Base-by-base conservation (phyloP, 2,797 vertebrate genomes). In the Hoplostethus mediterraneus region DNA sequence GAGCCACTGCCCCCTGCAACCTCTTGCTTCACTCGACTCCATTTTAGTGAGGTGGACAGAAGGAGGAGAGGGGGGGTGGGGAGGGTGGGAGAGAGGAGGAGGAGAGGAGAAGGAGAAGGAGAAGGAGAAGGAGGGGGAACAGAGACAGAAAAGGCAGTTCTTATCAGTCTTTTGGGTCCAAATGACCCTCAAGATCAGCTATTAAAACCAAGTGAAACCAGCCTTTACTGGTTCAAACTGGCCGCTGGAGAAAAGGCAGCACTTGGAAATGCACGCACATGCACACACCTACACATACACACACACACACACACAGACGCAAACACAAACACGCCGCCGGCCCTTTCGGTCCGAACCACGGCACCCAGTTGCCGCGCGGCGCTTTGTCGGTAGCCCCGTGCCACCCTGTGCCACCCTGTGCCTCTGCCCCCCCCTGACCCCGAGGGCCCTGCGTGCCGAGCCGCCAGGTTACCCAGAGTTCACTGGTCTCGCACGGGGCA, bases 391-490 rank as follows among this genome's bases (percentile, higher is more conserved):
- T n/a, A 53, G 28, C 57, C 48, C 45, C 59, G 28, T 45, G 31
- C 38, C 33, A 10, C 45, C 72, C 67, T 71, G 28, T 45, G 31
- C 38, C 33, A 10, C 45, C 72, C 67, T 71, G 62, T 57, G 55
- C 55, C 69, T 51, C 49, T 36, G 58, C 69, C 68, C 74, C 68
- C 67, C 64, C 57, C 71, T 62, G 80, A 82, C 73, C 79, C 69
- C 57, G 55, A 51, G 44, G 60, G 63, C 63, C 25, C 53, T 30
- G 51, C 53, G 78, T 88, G 83, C 89, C 75, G 84, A 81, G 72
- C 63, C 31, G 16, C 49, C 71, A 73, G 90, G 87, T 91, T 91
- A 90, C 79, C 73, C 69, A 86, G 67, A 91, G 92, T 92, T 92
- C 91, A 90, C 14, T 14, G 40, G 82, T 90, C 85, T 84, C 51